These are phyloP conservation scores for Galemys pyrenaicus DNA, from an alignment of 2,113 vertebrate species.

Conservation along the genomic window DNA sequence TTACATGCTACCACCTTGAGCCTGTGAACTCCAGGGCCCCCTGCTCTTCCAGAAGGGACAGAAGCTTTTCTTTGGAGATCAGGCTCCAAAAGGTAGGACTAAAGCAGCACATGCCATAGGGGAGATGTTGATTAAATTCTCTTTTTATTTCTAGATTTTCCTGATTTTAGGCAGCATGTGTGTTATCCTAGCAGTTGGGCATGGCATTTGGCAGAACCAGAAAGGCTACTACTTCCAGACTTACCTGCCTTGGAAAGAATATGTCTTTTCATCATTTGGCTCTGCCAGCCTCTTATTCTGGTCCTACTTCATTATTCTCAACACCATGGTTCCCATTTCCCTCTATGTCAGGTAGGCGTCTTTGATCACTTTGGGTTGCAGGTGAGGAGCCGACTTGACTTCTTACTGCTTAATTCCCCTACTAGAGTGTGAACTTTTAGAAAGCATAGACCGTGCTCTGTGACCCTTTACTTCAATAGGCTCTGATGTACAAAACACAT, in stretches of 20 bases:
- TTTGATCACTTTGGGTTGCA: neutral
- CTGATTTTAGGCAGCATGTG: constrained; percentile 91
- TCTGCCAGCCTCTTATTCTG: constrained; percentile 93
- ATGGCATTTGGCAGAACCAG: constrained; percentile 90
- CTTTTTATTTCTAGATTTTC: constrained; percentile 90
- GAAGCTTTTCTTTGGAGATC: neutral
- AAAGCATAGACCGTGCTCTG: neutral
- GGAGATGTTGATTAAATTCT: constrained; percentile 48
- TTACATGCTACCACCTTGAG: neutral
- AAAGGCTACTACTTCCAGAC: constrained; percentile 89
- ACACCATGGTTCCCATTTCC: constrained; percentile 97
- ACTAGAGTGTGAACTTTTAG: constrained; percentile 1
- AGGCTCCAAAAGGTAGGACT: neutral
- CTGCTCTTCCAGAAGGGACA: neutral
- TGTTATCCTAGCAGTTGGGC: constrained; percentile 90
- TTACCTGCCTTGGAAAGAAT: constrained; percentile 89
- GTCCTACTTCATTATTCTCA: constrained; percentile 97
- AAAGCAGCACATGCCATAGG: neutral
- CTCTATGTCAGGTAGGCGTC: constrained; percentile 94
- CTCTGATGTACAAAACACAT: neutral
- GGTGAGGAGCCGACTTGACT: neutral
- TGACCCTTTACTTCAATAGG: neutral
- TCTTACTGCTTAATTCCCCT: constrained; percentile 4
- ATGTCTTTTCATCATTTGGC: constrained; percentile 81
- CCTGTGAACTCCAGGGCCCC: neutral